Conservation (phyloP, 30 jellyfish, hydroid and myxozoan genomes). For the Chrysaora quinquecirrha region DNA sequence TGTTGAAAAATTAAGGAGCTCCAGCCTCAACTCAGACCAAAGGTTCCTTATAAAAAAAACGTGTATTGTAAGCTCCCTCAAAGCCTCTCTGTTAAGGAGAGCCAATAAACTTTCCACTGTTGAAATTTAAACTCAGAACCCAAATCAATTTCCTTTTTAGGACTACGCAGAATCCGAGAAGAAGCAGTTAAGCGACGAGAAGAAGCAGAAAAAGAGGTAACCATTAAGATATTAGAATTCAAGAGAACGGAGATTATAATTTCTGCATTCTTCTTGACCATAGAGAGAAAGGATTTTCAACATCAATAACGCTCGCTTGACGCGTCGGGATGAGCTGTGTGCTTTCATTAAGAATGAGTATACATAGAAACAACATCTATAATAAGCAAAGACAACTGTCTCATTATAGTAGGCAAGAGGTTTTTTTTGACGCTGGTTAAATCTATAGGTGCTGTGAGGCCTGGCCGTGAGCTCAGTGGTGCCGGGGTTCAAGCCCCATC, state of each 20-base stretch:
- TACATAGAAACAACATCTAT: neutral
- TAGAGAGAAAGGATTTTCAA: neutral
- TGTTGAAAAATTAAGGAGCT: no score
- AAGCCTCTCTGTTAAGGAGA: neutral
- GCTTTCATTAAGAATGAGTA: neutral
- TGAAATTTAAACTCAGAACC: no score
- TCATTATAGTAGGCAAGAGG: no score
- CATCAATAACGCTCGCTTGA: no score
- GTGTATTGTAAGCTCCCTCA: neutral
- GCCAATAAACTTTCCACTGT: neutral
- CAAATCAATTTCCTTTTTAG: neutral
- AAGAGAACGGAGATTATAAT: neutral
- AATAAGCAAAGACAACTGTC: no score
- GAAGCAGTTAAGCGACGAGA: constrained; percentile 62
- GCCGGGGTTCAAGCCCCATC: no score
- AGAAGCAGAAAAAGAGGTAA: constrained; percentile 5
- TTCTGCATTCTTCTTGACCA: neutral
- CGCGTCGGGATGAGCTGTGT: no score
- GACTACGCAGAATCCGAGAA: constrained; percentile 60
- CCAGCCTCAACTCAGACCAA: no score
- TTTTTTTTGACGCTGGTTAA: no score
- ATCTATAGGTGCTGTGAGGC: no score
- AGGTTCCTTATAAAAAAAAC: no score
- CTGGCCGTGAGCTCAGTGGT: no score
- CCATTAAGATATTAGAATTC: neutral